Evolutionary conservation across 2,113 vertebrate species (phyloP).

Genomic region (Axis porcinus): DNA sequence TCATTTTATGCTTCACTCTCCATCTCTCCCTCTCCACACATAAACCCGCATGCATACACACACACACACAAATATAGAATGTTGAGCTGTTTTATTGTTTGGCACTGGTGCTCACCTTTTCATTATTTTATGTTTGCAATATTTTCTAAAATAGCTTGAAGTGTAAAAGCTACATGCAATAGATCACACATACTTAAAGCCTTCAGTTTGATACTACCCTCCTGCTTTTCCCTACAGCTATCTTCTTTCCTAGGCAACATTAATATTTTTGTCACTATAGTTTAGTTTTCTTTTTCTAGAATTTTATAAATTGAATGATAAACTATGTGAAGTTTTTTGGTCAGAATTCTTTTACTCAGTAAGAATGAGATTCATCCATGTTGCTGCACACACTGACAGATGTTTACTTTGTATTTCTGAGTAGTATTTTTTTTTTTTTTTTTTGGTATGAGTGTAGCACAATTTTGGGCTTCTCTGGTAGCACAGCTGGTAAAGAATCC

Average conservation of each 20-base stretch:
- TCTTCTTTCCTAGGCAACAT: background rate
- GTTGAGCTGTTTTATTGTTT: background rate
- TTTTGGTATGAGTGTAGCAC: background rate
- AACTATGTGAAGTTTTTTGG: background rate
- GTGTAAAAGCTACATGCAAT: background rate
- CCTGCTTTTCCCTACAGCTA: background rate
- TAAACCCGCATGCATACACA: background rate
- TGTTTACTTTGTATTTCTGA: background rate
- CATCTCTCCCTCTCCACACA: background rate
- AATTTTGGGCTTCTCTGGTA: background rate
- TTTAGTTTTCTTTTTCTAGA: background rate
- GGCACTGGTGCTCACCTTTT: background rate
- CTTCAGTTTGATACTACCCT: background rate
- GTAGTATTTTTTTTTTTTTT: background rate
- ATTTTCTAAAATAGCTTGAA: background rate
- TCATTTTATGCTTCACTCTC: background rate
- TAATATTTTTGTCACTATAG: background rate
- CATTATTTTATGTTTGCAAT: background rate
- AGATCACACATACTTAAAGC: background rate
- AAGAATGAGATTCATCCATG: background rate
- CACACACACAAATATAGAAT: background rate
- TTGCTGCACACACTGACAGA: background rate
- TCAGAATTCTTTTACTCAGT: background rate
- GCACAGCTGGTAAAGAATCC: background rate
- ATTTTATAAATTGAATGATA: background rate